Conservation (phyloP, 2,888 invertebrate genomes). For the Lymantria dispar region DNA sequence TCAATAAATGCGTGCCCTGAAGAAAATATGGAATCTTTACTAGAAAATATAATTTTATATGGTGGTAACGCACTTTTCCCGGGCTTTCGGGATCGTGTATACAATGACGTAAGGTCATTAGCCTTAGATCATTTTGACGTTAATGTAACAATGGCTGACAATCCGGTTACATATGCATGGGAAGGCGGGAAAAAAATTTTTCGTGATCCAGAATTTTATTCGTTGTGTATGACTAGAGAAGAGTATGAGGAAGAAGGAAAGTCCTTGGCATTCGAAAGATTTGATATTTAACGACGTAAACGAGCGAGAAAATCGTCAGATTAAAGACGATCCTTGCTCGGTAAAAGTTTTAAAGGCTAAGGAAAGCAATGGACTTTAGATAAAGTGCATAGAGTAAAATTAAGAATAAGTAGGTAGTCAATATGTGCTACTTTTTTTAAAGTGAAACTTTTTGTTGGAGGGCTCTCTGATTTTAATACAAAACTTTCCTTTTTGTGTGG, state of each 20-base stretch:
- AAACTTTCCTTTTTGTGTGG: no score
- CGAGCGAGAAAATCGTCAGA: slow-evolving; percentile 63
- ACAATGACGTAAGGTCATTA: slow-evolving; percentile 87
- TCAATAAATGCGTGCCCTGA: slow-evolving; percentile 88
- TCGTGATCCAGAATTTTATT: slow-evolving; percentile 87
- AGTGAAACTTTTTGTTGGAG: no score
- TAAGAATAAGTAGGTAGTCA: no score
- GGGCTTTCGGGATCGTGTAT: slow-evolving; percentile 88
- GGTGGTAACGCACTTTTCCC: slow-evolving; percentile 92
- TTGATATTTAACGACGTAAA: slow-evolving; percentile 76
- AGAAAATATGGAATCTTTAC: slow-evolving; percentile 88
- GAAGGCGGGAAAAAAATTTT: slow-evolving; percentile 91
- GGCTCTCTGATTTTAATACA: no score
- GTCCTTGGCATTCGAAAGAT: slow-evolving; percentile 78
- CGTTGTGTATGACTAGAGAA: slow-evolving; percentile 88
- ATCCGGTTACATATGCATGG: slow-evolving; percentile 94
- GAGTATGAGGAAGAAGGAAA: slow-evolving; percentile 95
- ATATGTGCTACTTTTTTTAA: no score
- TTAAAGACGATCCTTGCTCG: slow-evolving; percentile 51
- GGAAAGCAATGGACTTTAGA: no score
- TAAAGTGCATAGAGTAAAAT: no score
- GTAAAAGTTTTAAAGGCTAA: slow-evolving; percentile 26
- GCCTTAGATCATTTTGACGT: slow-evolving; percentile 91
- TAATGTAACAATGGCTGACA: slow-evolving; percentile 82
- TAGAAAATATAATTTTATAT: slow-evolving; percentile 91